Evolutionary conservation across 2,888 invertebrate species (phyloP).

Genomic region (Eremobia ochroleuca): DNA sequence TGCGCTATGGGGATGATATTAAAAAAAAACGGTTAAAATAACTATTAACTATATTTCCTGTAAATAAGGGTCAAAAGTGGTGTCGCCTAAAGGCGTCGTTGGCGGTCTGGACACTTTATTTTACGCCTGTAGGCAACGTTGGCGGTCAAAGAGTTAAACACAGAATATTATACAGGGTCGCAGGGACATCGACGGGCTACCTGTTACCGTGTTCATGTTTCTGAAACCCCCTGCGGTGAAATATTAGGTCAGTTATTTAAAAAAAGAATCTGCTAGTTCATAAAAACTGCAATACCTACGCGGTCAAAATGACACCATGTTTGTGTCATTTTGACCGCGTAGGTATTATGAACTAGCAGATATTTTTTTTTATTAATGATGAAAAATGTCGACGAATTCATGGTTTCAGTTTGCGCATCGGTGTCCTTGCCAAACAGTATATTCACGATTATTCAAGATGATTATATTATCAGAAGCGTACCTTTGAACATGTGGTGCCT

Average conservation of each 20-base stretch:
- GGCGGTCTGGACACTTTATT: too few species aligned
- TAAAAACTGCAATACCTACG: too few species aligned
- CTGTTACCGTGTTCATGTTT: not conserved
- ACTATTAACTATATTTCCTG: too few species aligned
- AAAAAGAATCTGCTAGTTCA: too few species aligned
- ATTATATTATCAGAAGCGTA: conserved; percentile 59
- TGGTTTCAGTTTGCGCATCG: not conserved
- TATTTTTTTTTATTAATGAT: not conserved
- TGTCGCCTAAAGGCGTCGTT: too few species aligned
- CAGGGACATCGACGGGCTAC: not conserved
- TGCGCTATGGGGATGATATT: too few species aligned
- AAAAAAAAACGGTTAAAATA: too few species aligned
- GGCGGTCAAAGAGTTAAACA: too few species aligned
- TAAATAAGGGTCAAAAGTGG: too few species aligned
- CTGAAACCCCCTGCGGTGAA: not conserved
- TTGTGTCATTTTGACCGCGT: not conserved
- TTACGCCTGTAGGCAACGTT: too few species aligned
- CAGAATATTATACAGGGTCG: not conserved
- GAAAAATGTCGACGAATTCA: not conserved
- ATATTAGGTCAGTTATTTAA: not conserved
- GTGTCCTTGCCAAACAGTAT: not conserved
- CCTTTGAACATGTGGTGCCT: conserved; percentile 90
- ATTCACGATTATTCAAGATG: not conserved
- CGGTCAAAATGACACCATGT: too few species aligned
- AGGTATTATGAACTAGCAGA: not conserved